Evolutionary conservation across 1,140 invertebrate species (phyloP).

Genomic region (Druon quercuslanigerum): DNA sequence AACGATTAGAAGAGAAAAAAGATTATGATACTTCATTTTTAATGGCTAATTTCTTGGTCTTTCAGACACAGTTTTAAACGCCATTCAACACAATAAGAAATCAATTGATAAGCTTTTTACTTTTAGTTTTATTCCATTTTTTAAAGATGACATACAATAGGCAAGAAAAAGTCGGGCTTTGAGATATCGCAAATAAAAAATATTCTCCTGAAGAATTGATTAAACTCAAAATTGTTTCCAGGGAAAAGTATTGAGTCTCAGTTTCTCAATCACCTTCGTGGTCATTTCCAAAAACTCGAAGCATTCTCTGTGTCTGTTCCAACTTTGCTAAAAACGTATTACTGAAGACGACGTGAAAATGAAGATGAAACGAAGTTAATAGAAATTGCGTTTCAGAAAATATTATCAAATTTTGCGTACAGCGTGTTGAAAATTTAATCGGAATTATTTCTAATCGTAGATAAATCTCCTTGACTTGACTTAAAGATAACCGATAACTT

Average conservation of each 20-base stretch:
- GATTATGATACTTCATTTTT: too few species aligned
- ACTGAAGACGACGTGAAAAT: neutral
- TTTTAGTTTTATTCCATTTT: neutral
- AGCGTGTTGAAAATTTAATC: neutral
- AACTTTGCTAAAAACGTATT: neutral
- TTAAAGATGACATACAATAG: too few species aligned
- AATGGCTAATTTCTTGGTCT: neutral
- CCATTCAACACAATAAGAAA: slow-evolving; percentile 34
- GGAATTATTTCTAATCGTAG: neutral
- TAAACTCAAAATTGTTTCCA: too few species aligned
- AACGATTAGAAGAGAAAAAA: slow-evolving; percentile 27
- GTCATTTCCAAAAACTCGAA: slow-evolving; percentile 16
- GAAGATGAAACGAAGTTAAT: neutral
- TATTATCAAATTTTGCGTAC: neutral
- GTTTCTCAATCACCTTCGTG: slow-evolving; percentile 20
- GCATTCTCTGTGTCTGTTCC: neutral
- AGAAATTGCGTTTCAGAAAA: neutral
- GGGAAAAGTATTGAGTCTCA: neutral
- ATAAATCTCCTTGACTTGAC: slow-evolving; percentile 5
- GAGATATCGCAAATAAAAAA: neutral
- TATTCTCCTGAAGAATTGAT: too few species aligned
- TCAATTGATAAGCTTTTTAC: neutral
- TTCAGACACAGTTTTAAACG: neutral
- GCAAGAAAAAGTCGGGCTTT: neutral
- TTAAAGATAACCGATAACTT: slow-evolving; percentile 27